Conservation (phyloP, 2,888 invertebrate species). For the Mesorhabditis sp. region DNA sequence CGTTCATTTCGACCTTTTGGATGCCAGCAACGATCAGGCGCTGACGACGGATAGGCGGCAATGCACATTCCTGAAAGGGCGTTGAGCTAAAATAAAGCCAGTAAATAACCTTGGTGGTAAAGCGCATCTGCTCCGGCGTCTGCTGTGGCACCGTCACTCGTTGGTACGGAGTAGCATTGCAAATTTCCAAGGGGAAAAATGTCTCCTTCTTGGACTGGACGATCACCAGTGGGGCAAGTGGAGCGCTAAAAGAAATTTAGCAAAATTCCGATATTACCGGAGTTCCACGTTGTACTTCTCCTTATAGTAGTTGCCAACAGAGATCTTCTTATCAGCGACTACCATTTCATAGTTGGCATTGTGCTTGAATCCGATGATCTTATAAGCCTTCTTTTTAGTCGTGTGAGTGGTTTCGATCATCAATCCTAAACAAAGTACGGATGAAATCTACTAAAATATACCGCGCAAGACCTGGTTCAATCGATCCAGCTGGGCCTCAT, state of each 20-base stretch:
- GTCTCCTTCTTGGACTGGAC: constrained; percentile 24
- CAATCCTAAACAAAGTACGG: too few relatives aligned
- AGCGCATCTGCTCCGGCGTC: constrained; percentile 21
- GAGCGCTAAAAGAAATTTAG: constrained; percentile 16
- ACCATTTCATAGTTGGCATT: background rate
- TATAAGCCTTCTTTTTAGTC: background rate
- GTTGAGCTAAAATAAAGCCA: background rate
- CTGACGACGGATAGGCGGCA: constrained; percentile 21
- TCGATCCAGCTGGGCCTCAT: background rate
- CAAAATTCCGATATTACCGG: constrained; percentile 10
- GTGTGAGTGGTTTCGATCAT: background rate
- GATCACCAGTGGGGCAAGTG: constrained; percentile 20
- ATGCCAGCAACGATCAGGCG: constrained; percentile 16
- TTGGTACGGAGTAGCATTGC: constrained; percentile 27
- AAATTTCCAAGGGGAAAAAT: constrained; percentile 31
- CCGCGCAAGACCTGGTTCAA: background rate
- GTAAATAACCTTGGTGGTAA: constrained; percentile 22
- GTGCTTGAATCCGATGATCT: constrained; percentile 1
- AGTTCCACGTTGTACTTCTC: constrained; percentile 22
- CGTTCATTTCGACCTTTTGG: constrained; percentile 9
- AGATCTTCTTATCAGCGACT: background rate
- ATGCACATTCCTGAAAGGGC: constrained; percentile 22
- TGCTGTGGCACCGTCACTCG: constrained; percentile 34
- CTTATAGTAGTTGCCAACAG: constrained; percentile 18
- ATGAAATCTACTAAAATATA: background rate